Conservation (phyloP, 1,140 invertebrate genomes). For the Heliconius congener region DNA sequence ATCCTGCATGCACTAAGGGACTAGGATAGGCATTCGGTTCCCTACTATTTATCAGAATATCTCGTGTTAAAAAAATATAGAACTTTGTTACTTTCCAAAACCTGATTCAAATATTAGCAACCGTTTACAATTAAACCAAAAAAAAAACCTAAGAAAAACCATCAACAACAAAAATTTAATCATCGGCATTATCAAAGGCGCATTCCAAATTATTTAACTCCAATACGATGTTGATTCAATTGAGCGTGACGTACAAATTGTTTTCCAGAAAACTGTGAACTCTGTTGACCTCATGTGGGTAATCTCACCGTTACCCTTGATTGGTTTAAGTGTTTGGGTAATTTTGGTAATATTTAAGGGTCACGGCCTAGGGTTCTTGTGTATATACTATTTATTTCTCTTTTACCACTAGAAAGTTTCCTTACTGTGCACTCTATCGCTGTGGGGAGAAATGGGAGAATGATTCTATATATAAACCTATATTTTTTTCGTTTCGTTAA, state of each 20-base stretch:
- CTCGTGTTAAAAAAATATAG: too few species aligned
- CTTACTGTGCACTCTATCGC: too few species aligned
- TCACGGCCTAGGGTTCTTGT: constrained; percentile 13
- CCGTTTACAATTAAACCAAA: not conserved
- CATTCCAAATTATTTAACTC: constrained; percentile 24
- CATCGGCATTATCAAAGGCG: constrained; percentile 19
- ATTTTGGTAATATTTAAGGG: constrained; percentile 18
- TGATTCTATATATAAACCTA: too few species aligned
- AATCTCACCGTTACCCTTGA: constrained; percentile 34
- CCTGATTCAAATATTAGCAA: too few species aligned
- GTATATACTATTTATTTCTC: not conserved
- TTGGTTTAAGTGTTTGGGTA: constrained; percentile 27
- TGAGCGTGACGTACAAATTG: constrained; percentile 48
- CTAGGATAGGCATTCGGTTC: too few species aligned
- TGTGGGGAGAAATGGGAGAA: too few species aligned
- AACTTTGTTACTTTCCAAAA: too few species aligned
- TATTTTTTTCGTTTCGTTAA: too few species aligned
- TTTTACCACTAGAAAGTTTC: too few species aligned
- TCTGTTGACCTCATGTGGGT: constrained; percentile 45
- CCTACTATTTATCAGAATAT: too few species aligned
- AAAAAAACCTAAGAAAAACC: not conserved
- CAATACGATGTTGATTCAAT: constrained; percentile 44
- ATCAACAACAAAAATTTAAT: constrained; percentile 7
- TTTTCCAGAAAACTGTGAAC: constrained; percentile 51
- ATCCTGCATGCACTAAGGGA: too few species aligned